Base-by-base conservation (phyloP, 2,113 vertebrate genomes). In the Cathartes aura region DNA sequence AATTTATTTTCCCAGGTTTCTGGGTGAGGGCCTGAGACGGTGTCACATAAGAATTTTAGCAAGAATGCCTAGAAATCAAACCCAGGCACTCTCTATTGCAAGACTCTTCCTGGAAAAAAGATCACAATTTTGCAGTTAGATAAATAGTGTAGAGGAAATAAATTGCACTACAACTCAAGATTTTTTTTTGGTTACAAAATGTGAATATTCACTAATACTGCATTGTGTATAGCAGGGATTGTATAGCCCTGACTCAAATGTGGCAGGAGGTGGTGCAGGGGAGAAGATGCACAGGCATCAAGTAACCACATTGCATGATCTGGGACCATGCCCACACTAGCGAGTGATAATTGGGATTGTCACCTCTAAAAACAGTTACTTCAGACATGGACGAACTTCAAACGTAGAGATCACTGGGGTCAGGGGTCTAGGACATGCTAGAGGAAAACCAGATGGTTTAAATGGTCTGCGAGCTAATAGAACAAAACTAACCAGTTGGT, bases 391-490 rank as follows among this genome's bases (percentile, higher is more conserved):
- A 45, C 0, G 0, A 90, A 93, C 90, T 95, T 97, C 92, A 97
- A 94, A 95, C 82, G 62, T 5, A 78, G 48, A 90, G 82, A 91
- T 93, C 74, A 53, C 12, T 76, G 48, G 45, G 95, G 96, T 94
- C 87, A 97, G 66, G 55, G 24, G 82, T 90, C 84, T 91, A 91
- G 82, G 90, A 95, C 62, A 90, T 80, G 45, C 29, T 90, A 60
- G 95, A 97, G 71, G 78, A 90, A 96, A 97, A 94, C 1, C 97
- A 97, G 93, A 97, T 96, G 92, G 82, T 97, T 91, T 91, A 91
- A 94, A 92, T 42, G 17, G 82, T 90, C 78, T 96, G 36, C 3
- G 12, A 94, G 53, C 9, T 93, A 88, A 97, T 6, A 93, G 92
- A 82, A 87, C 34, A 82, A 82, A 96, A 91, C 93, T 64, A 95